These are phyloP conservation scores for Anolis carolinensis DNA, from an alignment of 2,113 vertebrate genomes.

Conservation along the genomic window DNA sequence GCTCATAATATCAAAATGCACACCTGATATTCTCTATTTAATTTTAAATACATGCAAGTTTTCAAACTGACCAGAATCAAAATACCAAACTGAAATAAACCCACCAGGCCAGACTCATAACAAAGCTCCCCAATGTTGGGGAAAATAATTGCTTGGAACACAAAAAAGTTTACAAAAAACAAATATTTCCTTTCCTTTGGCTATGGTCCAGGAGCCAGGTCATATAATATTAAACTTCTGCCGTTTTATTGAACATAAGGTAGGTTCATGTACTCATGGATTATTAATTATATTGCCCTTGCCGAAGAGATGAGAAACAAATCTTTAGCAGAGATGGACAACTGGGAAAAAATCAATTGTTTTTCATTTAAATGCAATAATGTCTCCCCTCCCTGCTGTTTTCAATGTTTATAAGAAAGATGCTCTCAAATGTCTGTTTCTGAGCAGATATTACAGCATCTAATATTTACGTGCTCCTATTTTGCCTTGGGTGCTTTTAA, in stretches of 20 bases:
- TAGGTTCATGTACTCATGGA: conserved; percentile 40
- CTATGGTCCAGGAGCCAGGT: neutral
- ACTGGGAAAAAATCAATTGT: neutral
- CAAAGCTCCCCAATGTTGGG: neutral
- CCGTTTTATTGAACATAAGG: conserved; percentile 32
- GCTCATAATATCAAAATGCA: too few species aligned
- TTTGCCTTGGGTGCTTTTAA: neutral
- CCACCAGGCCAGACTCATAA: neutral
- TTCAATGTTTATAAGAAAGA: neutral
- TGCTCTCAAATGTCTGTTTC: neutral
- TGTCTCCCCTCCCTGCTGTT: neutral
- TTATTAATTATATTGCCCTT: conserved; percentile 32
- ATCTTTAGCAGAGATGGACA: neutral
- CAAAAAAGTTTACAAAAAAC: neutral
- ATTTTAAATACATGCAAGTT: neutral
- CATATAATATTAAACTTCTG: neutral
- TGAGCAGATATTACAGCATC: neutral
- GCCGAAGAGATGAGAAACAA: neutral
- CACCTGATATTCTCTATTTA: neutral
- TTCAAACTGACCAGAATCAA: neutral
- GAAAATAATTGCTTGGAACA: fast-evolving
- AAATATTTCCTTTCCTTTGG: conserved; percentile 16
- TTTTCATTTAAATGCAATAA: neutral
- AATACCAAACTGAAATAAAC: neutral
- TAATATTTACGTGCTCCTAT: neutral